phyloP scores from a whole-genome alignment of 2,888 invertebrate genomes.

The Pheosia tremula region DNA sequence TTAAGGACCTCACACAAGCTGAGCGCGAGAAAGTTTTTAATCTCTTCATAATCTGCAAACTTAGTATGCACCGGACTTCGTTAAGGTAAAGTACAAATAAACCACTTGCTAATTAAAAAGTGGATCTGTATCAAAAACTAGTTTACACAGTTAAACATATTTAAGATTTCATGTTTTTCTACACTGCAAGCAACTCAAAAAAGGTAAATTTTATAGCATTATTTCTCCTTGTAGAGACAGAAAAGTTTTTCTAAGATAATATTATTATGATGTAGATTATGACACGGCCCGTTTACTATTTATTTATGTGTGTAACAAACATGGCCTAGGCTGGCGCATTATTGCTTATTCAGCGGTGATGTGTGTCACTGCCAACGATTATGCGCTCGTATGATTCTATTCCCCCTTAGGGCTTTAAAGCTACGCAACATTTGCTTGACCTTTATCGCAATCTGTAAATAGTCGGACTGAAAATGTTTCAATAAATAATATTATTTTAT shows the following conservation, averaged over 20 bases:
- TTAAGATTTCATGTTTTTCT: neutral
- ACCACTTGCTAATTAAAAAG: neutral
- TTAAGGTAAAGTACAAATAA: neutral
- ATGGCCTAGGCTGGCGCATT: conserved; percentile 56
- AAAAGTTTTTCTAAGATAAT: conserved; percentile 3
- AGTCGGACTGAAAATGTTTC: conserved; percentile 15
- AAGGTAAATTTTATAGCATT: neutral
- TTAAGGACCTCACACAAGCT: neutral
- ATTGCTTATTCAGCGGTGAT: conserved; percentile 66
- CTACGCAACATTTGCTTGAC: conserved; percentile 17
- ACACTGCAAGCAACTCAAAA: neutral
- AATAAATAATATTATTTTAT: conserved; percentile 3
- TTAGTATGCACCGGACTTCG: neutral
- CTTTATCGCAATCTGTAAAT: conserved; percentile 27
- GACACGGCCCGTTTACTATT: conserved; percentile 55
- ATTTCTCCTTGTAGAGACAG: neutral
- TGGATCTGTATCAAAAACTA: neutral
- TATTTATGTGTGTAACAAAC: conserved; percentile 63
- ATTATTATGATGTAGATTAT: conserved; percentile 19
- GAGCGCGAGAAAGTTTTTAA: neutral
- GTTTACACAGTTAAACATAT: neutral
- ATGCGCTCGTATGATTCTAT: conserved; percentile 63
- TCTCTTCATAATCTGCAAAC: neutral
- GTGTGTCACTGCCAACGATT: conserved; percentile 76
- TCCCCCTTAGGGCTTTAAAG: conserved; percentile 50